Evolutionary conservation across 1,140 invertebrate species (phyloP), one percentile per base, ranked within the genome.

Genomic region (Neodiprion pinetum): DNA sequence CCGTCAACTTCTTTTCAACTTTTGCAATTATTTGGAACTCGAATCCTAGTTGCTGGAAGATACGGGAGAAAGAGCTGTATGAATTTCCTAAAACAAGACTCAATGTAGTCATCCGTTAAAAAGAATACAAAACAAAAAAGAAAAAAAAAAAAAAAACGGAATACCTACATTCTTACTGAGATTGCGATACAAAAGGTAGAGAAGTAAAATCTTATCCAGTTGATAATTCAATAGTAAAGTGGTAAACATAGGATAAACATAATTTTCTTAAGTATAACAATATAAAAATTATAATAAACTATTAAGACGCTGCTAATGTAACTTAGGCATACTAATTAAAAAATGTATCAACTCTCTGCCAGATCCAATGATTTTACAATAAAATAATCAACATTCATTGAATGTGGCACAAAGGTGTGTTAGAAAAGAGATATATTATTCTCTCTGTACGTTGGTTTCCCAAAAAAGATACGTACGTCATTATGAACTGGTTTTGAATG

Each of bases 391-490:
- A 14, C n/a, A 17, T 61, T 61, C 53, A 61, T 61, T 61, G 53
- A 61, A 61, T 61, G 53, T 61, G 53, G 53, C 53, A 61, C n/a
- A 17, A 61, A 17, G n/a, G 9, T 61, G 53, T 80, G 72, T 76
- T 80, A 82, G 81, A 82, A 82, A 82, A 82, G 81, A 82, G 79
- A 82, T 82, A 82, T 81, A 77, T 82, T 75, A 76, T 70, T 81
- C 73, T 61, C 53, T 61, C 53, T 61, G 53, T 61, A 61, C 53
- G 53, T 61, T 61, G 53, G n/a, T 61, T 61, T 61, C 8, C n/a
- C 11, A 61, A 61, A 40, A 61, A 61, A 61, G 53, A 61, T 61
- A 61, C 53, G 53, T 61, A 61, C n/a, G 53, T 61, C 11, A 61
- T 7, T 14, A 61, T 4, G 53, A 61, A 61, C 11, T 11, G n/a